Evolutionary conservation across 2,888 invertebrate species (phyloP), one percentile per base, ranked within the genome.

Genomic region (Epinotia ramella): DNA sequence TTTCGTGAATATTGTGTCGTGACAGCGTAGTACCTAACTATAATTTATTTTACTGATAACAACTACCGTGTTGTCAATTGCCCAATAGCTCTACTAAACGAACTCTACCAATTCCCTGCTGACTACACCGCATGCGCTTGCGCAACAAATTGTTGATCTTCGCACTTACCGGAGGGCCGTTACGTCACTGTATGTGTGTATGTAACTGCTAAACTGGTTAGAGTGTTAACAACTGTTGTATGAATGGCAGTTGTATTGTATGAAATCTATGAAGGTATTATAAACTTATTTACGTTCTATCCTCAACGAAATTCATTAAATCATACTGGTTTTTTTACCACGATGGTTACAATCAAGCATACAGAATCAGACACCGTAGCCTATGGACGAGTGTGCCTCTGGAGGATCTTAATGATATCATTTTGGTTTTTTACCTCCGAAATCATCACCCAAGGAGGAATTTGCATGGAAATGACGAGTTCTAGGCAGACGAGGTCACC

Each of bases 131-230:
- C n/a, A 28, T 28, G 62, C 62, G 62, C 73, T 85, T 85, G 81
- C 85, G 84, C 82, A 84, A 85, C 72, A 79, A 78, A 81, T 82
- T 84, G 84, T 88, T 87, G 87, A 83, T 83, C 69, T 82, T 81
- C 78, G 81, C 83, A 83, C 81, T 83, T 82, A 67, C 78, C 78
- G 78, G 79, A 79, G 80, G 79, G 73, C 67, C 73, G 68, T 79
- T 77, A 77, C 63, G 78, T 82, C 80, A 81, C 40, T n/a, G 53
- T 60, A 13, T 18, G 67, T 44, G 44, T 63, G 44, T 24, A 73
- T 67, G 66, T 67, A 62, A 59, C 44, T 60, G 49, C 65, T 70
- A 75, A 75, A 71, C 59, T 75, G 13, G 64, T 70, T 60, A 69
- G 57, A 24, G 20, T 69, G 56, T 73, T 73, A 73, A 63, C 68